A percentile compares a stretch with the other conserved stretches of the same genome.
Evolutionary conservation across 2,113 vertebrate species (phyloP).

Genomic region (Vulpes vulpes): DNA sequence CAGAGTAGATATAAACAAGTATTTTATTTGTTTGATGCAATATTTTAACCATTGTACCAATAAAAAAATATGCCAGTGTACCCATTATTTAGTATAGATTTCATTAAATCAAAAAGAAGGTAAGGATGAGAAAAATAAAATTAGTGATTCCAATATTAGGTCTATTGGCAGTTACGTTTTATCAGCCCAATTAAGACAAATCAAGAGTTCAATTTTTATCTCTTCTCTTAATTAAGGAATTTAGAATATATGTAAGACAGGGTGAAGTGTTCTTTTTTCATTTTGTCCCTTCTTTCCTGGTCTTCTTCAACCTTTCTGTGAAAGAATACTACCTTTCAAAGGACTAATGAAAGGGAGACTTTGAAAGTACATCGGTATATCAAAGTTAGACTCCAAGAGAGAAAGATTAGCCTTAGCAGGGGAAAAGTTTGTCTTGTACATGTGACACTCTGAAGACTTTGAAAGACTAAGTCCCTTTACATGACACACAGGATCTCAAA

Average conservation of each 20-base stretch:
- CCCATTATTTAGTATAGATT: background rate
- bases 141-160: slow-evolving; percentile 6
- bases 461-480: background rate
- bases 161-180: background rate
- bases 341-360: background rate
- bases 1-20: slow-evolving; percentile 6
- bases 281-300: background rate
- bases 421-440: background rate
- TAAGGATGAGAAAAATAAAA: slow-evolving; percentile 47
- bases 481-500: background rate
- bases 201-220: background rate
- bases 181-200: slow-evolving; percentile 46
- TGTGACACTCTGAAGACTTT: background rate
- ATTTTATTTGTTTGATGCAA: slow-evolving; percentile 9
- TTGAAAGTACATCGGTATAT: background rate
- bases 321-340: background rate
- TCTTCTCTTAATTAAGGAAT: slow-evolving; percentile 48
- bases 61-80: slow-evolving; percentile 29
- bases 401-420: background rate
- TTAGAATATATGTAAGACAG: background rate
- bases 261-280: background rate
- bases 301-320: background rate
- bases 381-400: background rate
- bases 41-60: background rate
- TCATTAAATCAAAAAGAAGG: slow-evolving; percentile 42